Conservation (phyloP, 2,797 vertebrate species). For the Moxostoma hubbsi region DNA sequence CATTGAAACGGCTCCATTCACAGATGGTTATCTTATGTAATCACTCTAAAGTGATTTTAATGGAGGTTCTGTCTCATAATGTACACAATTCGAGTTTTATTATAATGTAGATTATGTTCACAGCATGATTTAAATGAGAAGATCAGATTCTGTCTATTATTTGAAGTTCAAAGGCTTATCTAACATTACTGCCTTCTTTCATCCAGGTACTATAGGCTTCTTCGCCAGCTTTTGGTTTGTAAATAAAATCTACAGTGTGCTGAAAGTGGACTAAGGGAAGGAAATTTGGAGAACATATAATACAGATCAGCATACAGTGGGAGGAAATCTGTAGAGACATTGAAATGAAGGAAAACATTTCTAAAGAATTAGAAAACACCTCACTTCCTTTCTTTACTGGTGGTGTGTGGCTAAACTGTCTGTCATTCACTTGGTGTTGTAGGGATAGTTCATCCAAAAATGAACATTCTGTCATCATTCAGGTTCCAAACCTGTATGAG, state of each 20-base stretch:
- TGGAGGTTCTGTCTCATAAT: neutral
- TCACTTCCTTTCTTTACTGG: constrained; percentile 12
- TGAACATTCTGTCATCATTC: too few species aligned
- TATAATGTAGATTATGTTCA: neutral
- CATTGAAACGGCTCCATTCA: constrained; percentile 10
- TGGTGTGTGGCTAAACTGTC: constrained; percentile 30
- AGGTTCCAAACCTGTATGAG: too few species aligned
- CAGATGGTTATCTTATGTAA: constrained; percentile 17
- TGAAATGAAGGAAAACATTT: constrained; percentile 41
- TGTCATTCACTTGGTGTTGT: constrained; percentile 58
- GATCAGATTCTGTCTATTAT: too few species aligned
- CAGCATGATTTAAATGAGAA: neutral
- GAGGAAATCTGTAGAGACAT: constrained; percentile 59
- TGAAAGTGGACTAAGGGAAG: constrained; percentile 93
- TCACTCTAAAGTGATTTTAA: constrained; percentile 12
- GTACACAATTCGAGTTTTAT: neutral
- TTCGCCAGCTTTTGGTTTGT: constrained; percentile 99
- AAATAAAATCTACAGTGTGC: constrained; percentile 99
- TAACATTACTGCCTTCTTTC: constrained; percentile 25
- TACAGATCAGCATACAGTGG: constrained; percentile 54
- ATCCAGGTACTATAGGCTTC: constrained; percentile 95
- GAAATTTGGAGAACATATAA: constrained; percentile 51
- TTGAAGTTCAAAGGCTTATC: neutral
- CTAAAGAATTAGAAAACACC: neutral
- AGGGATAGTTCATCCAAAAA: too few species aligned